Percentiles rank a stretch among this genome's conserved stretches.
Evolutionary conservation across 2,113 vertebrate genomes (phyloP).

Genomic region (Hippocampus mohnikei): DNA sequence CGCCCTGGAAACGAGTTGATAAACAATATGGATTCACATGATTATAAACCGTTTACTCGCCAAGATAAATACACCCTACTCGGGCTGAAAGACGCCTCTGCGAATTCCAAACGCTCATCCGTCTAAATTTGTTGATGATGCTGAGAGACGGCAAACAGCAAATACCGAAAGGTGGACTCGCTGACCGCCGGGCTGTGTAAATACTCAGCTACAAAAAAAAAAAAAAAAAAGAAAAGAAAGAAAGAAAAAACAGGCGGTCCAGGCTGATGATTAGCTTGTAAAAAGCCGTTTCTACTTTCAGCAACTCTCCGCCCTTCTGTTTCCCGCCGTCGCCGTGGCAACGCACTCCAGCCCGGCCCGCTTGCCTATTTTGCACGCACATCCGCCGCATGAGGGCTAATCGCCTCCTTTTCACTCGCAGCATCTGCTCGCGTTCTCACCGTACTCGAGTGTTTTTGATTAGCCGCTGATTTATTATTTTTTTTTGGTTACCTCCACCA

Average conservation of each 20-base stretch:
- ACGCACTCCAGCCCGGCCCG: conserved; percentile 45
- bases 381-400: conserved; percentile 45
- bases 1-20: conserved; percentile 42
- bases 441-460: neutral
- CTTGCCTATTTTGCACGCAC: conserved; percentile 44
- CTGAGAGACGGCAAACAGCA: conserved; percentile 29
- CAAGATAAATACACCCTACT: conserved; percentile 50
- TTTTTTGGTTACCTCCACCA: neutral
- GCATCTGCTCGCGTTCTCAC: conserved; percentile 35
- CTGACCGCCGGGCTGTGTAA: neutral
- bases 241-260: conserved; percentile 23
- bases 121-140: conserved; percentile 58
- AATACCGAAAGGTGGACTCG: neutral
- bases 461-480: neutral
- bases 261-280: conserved; percentile 22
- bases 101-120: conserved; percentile 62
- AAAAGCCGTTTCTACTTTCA: conserved; percentile 48
- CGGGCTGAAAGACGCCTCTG: conserved; percentile 44
- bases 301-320: conserved; percentile 21
- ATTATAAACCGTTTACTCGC: conserved; percentile 52
- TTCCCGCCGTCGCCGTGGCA: conserved; percentile 50
- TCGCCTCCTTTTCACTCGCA: conserved; percentile 27
- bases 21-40: conserved; percentile 51
- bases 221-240: neutral
- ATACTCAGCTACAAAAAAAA: conserved; percentile 4